These are phyloP conservation scores for Oithona nana DNA, from an alignment of 2,888 invertebrate species.

Conservation along the genomic window DNA sequence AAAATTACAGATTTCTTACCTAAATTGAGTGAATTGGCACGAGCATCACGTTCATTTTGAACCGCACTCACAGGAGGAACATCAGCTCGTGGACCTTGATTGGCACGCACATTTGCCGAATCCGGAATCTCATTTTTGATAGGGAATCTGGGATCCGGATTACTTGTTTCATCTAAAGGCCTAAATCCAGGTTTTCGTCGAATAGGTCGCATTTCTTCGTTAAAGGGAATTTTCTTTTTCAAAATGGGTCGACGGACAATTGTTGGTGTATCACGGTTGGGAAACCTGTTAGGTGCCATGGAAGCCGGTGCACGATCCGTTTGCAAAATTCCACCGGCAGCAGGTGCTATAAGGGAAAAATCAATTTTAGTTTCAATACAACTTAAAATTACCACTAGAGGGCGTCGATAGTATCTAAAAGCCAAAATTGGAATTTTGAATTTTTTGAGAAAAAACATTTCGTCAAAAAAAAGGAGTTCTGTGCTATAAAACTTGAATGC, in stretches of 20 bases:
- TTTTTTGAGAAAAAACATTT: too few species aligned
- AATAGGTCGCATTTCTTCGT: too few species aligned
- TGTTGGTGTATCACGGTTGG: not conserved
- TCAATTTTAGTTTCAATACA: too few species aligned
- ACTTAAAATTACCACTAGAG: too few species aligned
- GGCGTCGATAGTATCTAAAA: too few species aligned
- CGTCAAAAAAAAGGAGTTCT: too few species aligned
- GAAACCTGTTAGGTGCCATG: not conserved
- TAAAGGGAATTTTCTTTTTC: not conserved
- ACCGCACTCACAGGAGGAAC: conserved; percentile 12
- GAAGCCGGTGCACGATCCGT: too few species aligned
- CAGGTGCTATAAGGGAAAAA: not conserved
- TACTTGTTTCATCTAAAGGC: not conserved
- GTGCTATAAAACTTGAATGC: too few species aligned
- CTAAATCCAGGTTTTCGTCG: not conserved
- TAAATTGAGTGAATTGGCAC: not conserved
- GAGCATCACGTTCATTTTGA: not conserved
- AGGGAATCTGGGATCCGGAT: conserved; percentile 11
- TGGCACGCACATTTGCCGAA: conserved; percentile 24
- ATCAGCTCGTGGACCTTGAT: conserved; percentile 6
- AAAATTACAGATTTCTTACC: not conserved
- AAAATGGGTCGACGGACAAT: not conserved
- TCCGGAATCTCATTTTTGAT: conserved; percentile 49
- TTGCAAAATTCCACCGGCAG: not conserved
- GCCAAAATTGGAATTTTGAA: too few species aligned